A percentile compares a stretch with the other conserved stretches of the same genome.
phyloP scores from a whole-genome alignment of 2,888 invertebrate species.

The Tachina grossa region DNA sequence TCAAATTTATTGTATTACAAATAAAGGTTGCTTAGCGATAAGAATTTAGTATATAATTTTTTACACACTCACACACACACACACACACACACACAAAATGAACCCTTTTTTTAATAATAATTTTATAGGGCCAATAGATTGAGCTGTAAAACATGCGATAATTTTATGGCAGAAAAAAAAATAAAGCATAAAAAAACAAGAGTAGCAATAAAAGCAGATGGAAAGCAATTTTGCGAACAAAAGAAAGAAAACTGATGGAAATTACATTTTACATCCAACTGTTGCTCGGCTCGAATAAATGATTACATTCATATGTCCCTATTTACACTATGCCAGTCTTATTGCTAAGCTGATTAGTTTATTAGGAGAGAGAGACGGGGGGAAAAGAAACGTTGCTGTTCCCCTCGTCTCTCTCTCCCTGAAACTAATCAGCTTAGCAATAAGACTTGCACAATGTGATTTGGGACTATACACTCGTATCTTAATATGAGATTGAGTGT shows the following conservation, averaged over 20 bases:
- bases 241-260: background rate
- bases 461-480: no score
- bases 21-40: slow-evolving; percentile 29
- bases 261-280: slow-evolving; percentile 1
- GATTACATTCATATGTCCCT: background rate
- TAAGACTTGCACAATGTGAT: no score
- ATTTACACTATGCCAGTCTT: no score
- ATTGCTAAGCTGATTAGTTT: no score
- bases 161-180: slow-evolving; percentile 3
- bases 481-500: background rate
- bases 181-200: slow-evolving; percentile 1
- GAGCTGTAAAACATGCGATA: background rate
- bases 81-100: background rate
- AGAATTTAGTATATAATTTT: background rate
- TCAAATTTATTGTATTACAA: slow-evolving; percentile 31
- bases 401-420: no score
- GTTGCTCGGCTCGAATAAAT: slow-evolving; percentile 6
- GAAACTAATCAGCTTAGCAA: no score
- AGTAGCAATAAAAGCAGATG: background rate
- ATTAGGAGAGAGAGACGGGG: no score
- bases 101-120: background rate
- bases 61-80: no score
- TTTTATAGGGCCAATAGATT: slow-evolving; percentile 20
- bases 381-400: no score
- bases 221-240: slow-evolving; percentile 10